Percentiles rank a stretch among this genome's conserved stretches.
Evolutionary conservation across 2,888 invertebrate species (phyloP).

Genomic region (Endomychus coccineus): DNA sequence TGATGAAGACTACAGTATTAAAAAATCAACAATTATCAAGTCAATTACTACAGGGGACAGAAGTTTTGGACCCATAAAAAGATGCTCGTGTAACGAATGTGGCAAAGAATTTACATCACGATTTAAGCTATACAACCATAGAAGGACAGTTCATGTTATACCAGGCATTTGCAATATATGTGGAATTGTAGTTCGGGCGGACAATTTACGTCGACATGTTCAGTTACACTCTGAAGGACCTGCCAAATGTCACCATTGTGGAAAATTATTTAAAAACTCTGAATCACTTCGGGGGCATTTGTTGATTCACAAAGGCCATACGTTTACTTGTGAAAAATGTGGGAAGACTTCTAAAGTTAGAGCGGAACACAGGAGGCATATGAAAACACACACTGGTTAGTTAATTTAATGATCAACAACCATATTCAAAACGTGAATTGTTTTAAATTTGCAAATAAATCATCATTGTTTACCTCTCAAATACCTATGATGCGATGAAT

Average conservation of each 20-base stretch:
- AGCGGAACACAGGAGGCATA: constrained; percentile 30
- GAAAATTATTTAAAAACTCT: constrained; percentile 32
- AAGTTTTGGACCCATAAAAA: constrained; percentile 10
- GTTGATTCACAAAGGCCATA: constrained; percentile 28
- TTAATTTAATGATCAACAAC: no score
- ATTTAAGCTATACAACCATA: constrained; percentile 27
- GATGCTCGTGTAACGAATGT: constrained; percentile 25
- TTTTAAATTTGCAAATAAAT: no score
- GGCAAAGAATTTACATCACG: constrained; percentile 26
- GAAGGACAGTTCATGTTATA: constrained; percentile 25
- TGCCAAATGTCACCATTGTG: constrained; percentile 29
- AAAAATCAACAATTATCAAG: constrained; percentile 13
- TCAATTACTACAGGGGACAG: constrained; percentile 18
- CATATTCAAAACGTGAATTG: no score
- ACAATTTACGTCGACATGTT: constrained; percentile 32
- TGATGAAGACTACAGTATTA: constrained; percentile 4
- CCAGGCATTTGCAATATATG: constrained; percentile 35
- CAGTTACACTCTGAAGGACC: constrained; percentile 31
- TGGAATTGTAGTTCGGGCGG: constrained; percentile 30
- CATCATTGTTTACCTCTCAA: no score
- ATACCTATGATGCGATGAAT: no score
- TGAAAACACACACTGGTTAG: constrained; percentile 30
- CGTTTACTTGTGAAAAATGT: constrained; percentile 33
- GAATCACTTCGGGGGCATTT: constrained; percentile 33
- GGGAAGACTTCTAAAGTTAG: constrained; percentile 32